phyloP scores from a whole-genome alignment of 2,797 vertebrate genomes.

The Botia kubotai region DNA sequence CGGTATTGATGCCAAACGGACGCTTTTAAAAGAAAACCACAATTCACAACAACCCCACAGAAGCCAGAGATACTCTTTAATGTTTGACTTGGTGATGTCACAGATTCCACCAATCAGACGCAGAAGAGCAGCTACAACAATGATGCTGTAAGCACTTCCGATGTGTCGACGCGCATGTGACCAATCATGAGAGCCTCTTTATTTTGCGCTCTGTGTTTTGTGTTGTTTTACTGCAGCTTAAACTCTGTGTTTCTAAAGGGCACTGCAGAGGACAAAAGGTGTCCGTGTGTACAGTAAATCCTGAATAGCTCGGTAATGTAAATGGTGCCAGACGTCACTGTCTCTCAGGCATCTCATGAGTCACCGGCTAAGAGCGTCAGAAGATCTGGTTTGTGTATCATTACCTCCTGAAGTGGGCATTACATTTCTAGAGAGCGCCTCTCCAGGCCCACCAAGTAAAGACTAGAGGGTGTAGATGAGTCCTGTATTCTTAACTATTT shows the following conservation, averaged over 20 bases:
- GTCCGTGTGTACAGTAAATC: neutral
- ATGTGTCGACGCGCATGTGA: conserved; percentile 66
- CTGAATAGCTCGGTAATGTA: conserved; percentile 26
- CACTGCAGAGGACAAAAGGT: conserved; percentile 37
- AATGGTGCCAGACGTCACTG: conserved; percentile 34
- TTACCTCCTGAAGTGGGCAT: neutral
- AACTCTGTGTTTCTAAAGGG: conserved; percentile 41
- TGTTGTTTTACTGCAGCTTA: conserved; percentile 43
- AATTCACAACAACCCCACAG: conserved; percentile 45
- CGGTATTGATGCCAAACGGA: conserved; percentile 46
- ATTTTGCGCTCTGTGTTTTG: conserved; percentile 37
- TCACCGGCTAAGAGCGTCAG: conserved; percentile 16
- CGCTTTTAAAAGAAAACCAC: conserved; percentile 54
- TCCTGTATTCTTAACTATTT: neutral
- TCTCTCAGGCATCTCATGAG: conserved; percentile 11
- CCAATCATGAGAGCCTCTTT: conserved; percentile 55
- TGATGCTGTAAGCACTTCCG: conserved; percentile 62
- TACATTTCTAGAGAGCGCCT: conserved; percentile 1
- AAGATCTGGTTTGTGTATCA: conserved; percentile 12
- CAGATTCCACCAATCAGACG: conserved; percentile 60
- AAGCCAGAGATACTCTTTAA: conserved; percentile 38
- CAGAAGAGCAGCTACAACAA: conserved; percentile 38
- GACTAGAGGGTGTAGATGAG: too few species aligned
- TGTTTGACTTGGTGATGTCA: conserved; percentile 58
- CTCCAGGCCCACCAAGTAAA: neutral